These are phyloP conservation scores for Dryadula phaetusa DNA, from an alignment of 2,888 invertebrate genomes.

Conservation along the genomic window DNA sequence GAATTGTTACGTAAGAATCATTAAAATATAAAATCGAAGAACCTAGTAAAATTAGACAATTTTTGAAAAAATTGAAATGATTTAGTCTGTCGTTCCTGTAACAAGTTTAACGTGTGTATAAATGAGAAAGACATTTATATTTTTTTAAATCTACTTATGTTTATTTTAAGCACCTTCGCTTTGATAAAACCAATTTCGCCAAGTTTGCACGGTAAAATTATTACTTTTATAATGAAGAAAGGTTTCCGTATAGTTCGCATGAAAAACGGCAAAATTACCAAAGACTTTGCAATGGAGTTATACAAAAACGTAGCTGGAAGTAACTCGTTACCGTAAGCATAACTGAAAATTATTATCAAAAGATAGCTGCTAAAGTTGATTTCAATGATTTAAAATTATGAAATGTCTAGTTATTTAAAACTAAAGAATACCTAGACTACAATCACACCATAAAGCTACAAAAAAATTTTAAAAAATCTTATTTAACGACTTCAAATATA, in stretches of 20 bases:
- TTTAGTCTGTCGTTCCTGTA: no score
- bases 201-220: slow-evolving; percentile 89
- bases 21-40: no score
- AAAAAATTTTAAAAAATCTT: no score
- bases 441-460: no score
- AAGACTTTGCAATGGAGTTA: slow-evolving; percentile 87
- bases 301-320: slow-evolving; percentile 84
- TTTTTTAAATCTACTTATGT: slow-evolving; percentile 26
- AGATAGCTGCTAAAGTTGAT: neutral
- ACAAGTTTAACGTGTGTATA: no score
- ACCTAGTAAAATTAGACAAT: no score
- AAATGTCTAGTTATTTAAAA: neutral
- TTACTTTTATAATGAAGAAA: slow-evolving; percentile 87
- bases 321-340: slow-evolving; percentile 84
- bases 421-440: neutral
- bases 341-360: slow-evolving; percentile 10
- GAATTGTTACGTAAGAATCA: no score
- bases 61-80: no score
- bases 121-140: slow-evolving; percentile 38
- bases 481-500: no score
- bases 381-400: neutral
- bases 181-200: slow-evolving; percentile 91
- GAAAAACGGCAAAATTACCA: slow-evolving; percentile 88
- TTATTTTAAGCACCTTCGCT: slow-evolving; percentile 87
- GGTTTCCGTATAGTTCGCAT: slow-evolving; percentile 88